Conservation (phyloP, 2,888 invertebrate genomes). For the Malthinus flaveolus region DNA sequence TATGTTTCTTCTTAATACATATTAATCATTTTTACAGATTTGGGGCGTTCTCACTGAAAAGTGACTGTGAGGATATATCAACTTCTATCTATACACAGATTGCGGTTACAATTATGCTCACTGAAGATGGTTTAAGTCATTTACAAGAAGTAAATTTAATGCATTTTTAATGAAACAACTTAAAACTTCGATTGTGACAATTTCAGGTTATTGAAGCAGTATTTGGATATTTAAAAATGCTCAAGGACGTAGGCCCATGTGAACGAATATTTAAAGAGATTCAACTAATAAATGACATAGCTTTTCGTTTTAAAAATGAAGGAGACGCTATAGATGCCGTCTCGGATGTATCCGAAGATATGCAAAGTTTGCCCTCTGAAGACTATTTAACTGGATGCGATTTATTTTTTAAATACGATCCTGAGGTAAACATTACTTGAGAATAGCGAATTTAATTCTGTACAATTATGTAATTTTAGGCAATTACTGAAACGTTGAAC, state of each 20-base stretch:
- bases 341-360: constrained; percentile 72
- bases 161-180: constrained; percentile 3
- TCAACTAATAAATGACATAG: constrained; percentile 73
- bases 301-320: constrained; percentile 73
- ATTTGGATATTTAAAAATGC: constrained; percentile 78
- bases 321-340: constrained; percentile 75
- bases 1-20: not conserved
- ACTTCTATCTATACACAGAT: constrained; percentile 80
- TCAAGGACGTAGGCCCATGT: constrained; percentile 68
- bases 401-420: constrained; percentile 77
- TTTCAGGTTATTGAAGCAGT: constrained; percentile 73
- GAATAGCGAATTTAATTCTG: too few relatives aligned
- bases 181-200: constrained; percentile 1
- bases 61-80: constrained; percentile 75
- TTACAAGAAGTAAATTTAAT: constrained; percentile 54
- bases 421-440: constrained; percentile 55
- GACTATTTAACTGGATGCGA: constrained; percentile 79
- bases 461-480: constrained; percentile 48
- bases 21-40: constrained; percentile 59
- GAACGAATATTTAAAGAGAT: constrained; percentile 74
- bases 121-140: constrained; percentile 74
- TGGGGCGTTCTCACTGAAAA: constrained; percentile 76
- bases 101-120: constrained; percentile 72
- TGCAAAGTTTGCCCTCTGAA: constrained; percentile 78
- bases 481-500: constrained; percentile 63